Conservation (phyloP, 1,140 invertebrate species). For the Camponotus floridanus region DNA sequence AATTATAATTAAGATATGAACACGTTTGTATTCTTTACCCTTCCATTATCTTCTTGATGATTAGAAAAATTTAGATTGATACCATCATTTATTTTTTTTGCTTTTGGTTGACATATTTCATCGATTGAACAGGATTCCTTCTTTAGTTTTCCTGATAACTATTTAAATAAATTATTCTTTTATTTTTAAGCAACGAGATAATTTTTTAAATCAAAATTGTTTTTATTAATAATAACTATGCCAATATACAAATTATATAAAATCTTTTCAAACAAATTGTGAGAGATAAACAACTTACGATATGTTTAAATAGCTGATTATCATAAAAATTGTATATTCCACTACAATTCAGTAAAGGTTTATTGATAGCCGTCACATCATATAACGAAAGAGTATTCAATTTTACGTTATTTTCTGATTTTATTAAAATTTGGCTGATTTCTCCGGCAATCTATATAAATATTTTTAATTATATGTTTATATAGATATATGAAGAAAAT, state of each 20-base stretch:
- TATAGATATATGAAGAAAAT: not conserved
- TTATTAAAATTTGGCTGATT: slow-evolving; percentile 43
- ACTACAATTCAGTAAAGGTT: not conserved
- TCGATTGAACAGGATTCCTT: not conserved
- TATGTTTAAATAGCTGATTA: not conserved
- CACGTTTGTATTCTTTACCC: not conserved
- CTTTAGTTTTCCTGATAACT: slow-evolving; percentile 37
- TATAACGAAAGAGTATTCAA: slow-evolving; percentile 44
- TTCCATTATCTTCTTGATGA: slow-evolving; percentile 2
- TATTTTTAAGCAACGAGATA: not conserved
- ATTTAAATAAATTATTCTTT: not conserved
- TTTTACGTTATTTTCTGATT: slow-evolving; percentile 29
- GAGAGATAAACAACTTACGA: slow-evolving; percentile 21
- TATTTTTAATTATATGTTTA: slow-evolving; percentile 17
- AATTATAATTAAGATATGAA: not conserved
- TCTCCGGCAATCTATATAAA: slow-evolving; percentile 31
- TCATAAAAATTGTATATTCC: not conserved
- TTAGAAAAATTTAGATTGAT: not conserved
- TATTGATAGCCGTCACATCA: slow-evolving; percentile 46
- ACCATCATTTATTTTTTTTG: not conserved
- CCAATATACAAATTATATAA: not conserved
- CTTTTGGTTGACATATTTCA: not conserved
- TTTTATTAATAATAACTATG: not conserved
- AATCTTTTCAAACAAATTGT: not conserved
- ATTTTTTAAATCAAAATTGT: not conserved